Conservation (phyloP, 30 jellyfish, hydroid and myxozoan species). For the Aurelia sp. region DNA sequence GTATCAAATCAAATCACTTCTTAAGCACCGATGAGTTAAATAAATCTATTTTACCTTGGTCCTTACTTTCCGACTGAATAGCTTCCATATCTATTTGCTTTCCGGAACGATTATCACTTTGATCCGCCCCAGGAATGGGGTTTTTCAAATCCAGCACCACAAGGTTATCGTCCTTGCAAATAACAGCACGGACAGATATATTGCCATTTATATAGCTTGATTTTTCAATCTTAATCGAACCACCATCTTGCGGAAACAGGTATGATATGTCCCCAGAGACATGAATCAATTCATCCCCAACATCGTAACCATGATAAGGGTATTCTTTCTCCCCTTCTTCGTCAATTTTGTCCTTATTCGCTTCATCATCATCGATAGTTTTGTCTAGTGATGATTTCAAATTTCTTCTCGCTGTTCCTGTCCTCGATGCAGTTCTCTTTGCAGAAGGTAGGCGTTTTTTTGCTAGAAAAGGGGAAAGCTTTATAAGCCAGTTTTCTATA, state of each 20-base stretch:
- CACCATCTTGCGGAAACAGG: conserved; percentile 68
- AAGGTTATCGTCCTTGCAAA: conserved; percentile 36
- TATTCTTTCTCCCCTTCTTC: conserved; percentile 57
- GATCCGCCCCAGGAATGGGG: conserved; percentile 3
- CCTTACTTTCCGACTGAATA: too few relatives aligned
- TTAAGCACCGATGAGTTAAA: too few relatives aligned
- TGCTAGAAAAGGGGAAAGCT: conserved; percentile 5
- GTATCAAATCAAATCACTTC: too few relatives aligned
- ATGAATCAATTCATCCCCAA: conserved; percentile 86
- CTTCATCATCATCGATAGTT: conserved; percentile 9
- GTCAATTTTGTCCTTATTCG: conserved; percentile 13
- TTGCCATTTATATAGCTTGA: conserved; percentile 49
- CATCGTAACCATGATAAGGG: conserved; percentile 80
- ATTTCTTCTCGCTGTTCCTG: conserved; percentile 65
- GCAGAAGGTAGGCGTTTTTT: conserved; percentile 61
- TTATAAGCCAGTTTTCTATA: not conserved
- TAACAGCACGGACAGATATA: conserved; percentile 44
- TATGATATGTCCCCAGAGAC: conserved; percentile 57
- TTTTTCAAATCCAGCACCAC: conserved; percentile 18
- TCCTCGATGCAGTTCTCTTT: conserved; percentile 56
- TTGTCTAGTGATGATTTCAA: conserved; percentile 31
- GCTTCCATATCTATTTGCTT: too few relatives aligned
- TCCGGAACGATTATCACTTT: not conserved
- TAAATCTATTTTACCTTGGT: too few relatives aligned
- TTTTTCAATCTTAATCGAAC: conserved; percentile 63